A percentile compares a stretch with the other conserved stretches of the same genome.
These are phyloP conservation scores for Pseudocheirus occidentalis DNA, from an alignment of 2,797 vertebrate species.

Conservation along the genomic window DNA sequence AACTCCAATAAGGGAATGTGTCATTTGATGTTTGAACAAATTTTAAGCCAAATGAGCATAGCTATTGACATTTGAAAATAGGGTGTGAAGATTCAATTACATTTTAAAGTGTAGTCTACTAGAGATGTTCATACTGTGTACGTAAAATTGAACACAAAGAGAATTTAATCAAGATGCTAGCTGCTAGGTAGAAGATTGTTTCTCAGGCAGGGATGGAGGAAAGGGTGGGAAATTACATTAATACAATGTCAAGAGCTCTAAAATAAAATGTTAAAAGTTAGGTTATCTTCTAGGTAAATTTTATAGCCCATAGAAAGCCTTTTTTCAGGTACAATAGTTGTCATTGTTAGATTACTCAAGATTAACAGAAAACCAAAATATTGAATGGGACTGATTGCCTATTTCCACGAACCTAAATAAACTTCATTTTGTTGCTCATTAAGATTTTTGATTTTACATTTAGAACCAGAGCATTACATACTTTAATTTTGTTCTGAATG, in stretches of 20 bases:
- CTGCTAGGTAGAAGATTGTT: neutral
- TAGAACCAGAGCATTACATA: constrained; percentile 16
- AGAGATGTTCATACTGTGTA: neutral
- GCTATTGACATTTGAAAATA: constrained; percentile 25
- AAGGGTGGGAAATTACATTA: neutral
- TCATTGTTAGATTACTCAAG: constrained; percentile 22
- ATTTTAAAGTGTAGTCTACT: neutral
- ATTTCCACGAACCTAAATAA: neutral
- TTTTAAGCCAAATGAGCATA: constrained; percentile 20
- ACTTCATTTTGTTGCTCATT: neutral
- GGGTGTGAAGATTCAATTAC: neutral
- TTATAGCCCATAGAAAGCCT: constrained; percentile 2
- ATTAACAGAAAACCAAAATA: constrained; percentile 1
- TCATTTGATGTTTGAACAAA: neutral
- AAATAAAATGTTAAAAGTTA: constrained; percentile 49
- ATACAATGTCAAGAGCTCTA: neutral
- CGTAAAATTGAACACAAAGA: neutral
- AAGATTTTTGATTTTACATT: neutral
- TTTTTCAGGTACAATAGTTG: constrained; percentile 2
- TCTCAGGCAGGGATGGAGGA: neutral
- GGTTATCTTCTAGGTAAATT: constrained; percentile 15
- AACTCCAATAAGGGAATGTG: neutral
- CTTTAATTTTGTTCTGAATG: constrained; percentile 40
- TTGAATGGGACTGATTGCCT: constrained; percentile 22
- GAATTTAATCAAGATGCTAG: neutral